phyloP scores from a whole-genome alignment of 2,888 invertebrate genomes.

The Perizoma flavofasciatum region DNA sequence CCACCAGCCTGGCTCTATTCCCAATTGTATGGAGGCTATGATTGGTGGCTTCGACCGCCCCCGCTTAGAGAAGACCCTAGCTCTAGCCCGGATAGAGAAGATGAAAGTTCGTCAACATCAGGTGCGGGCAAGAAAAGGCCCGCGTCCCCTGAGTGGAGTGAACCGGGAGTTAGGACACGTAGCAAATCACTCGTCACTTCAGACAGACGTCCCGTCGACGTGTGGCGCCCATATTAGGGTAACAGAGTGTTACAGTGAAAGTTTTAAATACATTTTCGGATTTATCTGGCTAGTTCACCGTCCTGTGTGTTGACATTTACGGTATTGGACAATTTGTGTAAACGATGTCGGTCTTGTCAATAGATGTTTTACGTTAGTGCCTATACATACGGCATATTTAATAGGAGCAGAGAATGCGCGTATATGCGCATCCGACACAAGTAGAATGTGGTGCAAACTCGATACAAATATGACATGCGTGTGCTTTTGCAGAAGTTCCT shows the following conservation, averaged over 20 bases:
- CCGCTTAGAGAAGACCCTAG: conserved; percentile 71
- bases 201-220: conserved; percentile 85
- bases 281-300: conserved; percentile 55
- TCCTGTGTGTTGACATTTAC: conserved; percentile 53
- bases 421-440: too few relatives aligned
- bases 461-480: too few relatives aligned
- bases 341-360: conserved; percentile 64
- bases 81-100: conserved; percentile 76
- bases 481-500: too few relatives aligned
- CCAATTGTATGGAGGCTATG: conserved; percentile 88
- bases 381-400: too few relatives aligned
- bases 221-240: conserved; percentile 89
- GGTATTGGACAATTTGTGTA: conserved; percentile 48
- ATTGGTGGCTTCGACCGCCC: conserved; percentile 86
- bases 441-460: too few relatives aligned
- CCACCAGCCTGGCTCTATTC: conserved; percentile 92
- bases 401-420: too few relatives aligned
- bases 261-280: conserved; percentile 33
- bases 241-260: conserved; percentile 28
- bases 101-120: conserved; percentile 65
- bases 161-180: conserved; percentile 72
- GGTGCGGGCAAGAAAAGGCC: conserved; percentile 79
- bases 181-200: conserved; percentile 73
- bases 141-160: conserved; percentile 81
- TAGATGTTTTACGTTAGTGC: conserved; percentile 71